These are phyloP conservation scores for Tenualosa ilisha DNA, from an alignment of 2,797 vertebrate genomes.

Conservation along the genomic window DNA sequence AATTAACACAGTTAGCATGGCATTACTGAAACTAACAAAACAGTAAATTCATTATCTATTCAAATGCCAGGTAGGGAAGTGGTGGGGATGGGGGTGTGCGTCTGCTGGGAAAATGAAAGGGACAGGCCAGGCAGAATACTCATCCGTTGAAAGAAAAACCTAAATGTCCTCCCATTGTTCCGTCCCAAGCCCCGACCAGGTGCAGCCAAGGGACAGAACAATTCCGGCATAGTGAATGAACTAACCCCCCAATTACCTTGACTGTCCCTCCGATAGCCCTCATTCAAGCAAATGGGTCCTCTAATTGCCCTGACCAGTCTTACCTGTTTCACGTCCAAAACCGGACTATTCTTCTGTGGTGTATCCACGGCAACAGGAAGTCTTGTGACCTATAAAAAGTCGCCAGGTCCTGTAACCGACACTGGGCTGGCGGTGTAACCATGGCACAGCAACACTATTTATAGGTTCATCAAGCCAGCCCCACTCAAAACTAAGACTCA, in stretches of 20 bases:
- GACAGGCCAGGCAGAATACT: not conserved
- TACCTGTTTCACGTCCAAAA: constrained; percentile 72
- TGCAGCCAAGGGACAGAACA: constrained; percentile 59
- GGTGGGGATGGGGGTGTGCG: not conserved
- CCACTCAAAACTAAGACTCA: constrained; percentile 22
- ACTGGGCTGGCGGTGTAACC: constrained; percentile 65
- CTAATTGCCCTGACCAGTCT: constrained; percentile 70
- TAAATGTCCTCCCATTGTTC: constrained; percentile 63
- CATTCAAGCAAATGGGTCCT: constrained; percentile 65
- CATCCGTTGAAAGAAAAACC: constrained; percentile 53
- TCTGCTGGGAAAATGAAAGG: constrained; percentile 5
- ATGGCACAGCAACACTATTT: constrained; percentile 67
- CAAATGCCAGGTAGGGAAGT: not conserved
- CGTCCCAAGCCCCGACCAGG: constrained; percentile 56
- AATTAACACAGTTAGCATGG: not conserved
- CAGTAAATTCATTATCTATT: constrained; percentile 12
- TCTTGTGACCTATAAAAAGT: constrained; percentile 78
- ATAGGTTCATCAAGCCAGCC: constrained; percentile 64
- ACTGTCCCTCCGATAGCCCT: constrained; percentile 61
- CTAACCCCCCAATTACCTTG: constrained; percentile 68
- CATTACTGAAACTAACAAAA: not conserved
- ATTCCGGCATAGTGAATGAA: constrained; percentile 60
- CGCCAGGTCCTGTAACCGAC: constrained; percentile 69
- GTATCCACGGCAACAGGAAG: constrained; percentile 76
- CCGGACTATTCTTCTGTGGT: constrained; percentile 62